Conservation (phyloP, 2,888 invertebrate genomes). For the Campopleginae sp. region DNA sequence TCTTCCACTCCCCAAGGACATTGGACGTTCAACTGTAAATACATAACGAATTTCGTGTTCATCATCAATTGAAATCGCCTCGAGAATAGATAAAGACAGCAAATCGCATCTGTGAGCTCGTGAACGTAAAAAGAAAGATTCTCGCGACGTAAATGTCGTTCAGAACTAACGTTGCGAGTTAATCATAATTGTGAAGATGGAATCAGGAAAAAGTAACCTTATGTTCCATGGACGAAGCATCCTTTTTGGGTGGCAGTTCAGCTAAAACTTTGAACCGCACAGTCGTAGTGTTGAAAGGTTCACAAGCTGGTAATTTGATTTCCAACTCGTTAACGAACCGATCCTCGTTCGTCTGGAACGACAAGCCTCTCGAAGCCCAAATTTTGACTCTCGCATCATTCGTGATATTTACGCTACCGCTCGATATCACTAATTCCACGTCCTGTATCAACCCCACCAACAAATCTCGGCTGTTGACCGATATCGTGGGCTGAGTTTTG, state of each 20-base stretch:
- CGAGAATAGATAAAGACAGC: background rate
- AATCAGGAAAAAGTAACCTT: conserved; percentile 84
- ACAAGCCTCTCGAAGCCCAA: conserved; percentile 89
- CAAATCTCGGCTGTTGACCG: conserved; percentile 88
- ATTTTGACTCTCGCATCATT: conserved; percentile 88
- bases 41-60: background rate
- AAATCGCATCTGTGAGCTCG: background rate
- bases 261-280: conserved; percentile 89
- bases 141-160: background rate
- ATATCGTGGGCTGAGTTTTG: conserved; percentile 85
- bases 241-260: conserved; percentile 90
- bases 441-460: conserved; percentile 93
- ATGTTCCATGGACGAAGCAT: conserved; percentile 90
- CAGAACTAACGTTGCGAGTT: background rate
- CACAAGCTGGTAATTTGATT: conserved; percentile 80
- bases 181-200: background rate
- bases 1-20: conserved; percentile 93
- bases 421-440: conserved; percentile 90
- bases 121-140: background rate
- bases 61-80: background rate
- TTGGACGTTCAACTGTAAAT: conserved; percentile 87
- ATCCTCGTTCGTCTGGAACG: conserved; percentile 85
- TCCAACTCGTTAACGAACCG: conserved; percentile 80
- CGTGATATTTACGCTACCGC: conserved; percentile 91
- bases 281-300: conserved; percentile 88